These are phyloP conservation scores for Cynopterus brachyotis DNA, from an alignment of 2,113 vertebrate species.

Conservation along the genomic window DNA sequence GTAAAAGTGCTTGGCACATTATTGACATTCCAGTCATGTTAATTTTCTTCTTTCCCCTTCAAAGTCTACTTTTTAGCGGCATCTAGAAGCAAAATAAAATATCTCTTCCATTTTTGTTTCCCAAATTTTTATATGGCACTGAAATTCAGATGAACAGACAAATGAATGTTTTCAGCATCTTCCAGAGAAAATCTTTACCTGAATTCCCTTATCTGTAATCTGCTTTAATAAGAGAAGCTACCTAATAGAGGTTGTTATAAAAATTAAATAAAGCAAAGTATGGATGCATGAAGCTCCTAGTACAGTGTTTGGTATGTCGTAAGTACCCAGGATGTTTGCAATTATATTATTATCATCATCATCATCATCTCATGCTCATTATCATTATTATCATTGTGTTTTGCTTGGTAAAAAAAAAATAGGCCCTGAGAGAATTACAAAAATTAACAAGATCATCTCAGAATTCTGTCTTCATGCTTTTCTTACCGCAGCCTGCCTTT, in stretches of 20 bases:
- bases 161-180: slow-evolving; percentile 26
- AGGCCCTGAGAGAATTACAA: slow-evolving; percentile 28
- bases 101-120: slow-evolving; percentile 4
- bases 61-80: background rate
- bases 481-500: background rate
- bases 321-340: background rate
- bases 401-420: background rate
- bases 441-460: background rate
- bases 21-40: background rate
- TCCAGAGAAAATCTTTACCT: slow-evolving; percentile 32
- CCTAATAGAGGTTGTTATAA: background rate
- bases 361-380: background rate
- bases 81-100: background rate
- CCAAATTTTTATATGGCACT: background rate
- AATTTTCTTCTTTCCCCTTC: background rate
- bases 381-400: slow-evolving; percentile 18
- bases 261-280: slow-evolving; percentile 29
- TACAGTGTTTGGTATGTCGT: background rate
- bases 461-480: background rate
- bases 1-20: background rate
- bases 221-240: slow-evolving; percentile 41
- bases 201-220: slow-evolving; percentile 3
- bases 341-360: background rate
- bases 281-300: background rate
- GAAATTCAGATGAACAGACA: slow-evolving; percentile 5